Evolutionary conservation across 2,888 invertebrate genomes (phyloP).

Genomic region (Meganola albula): DNA sequence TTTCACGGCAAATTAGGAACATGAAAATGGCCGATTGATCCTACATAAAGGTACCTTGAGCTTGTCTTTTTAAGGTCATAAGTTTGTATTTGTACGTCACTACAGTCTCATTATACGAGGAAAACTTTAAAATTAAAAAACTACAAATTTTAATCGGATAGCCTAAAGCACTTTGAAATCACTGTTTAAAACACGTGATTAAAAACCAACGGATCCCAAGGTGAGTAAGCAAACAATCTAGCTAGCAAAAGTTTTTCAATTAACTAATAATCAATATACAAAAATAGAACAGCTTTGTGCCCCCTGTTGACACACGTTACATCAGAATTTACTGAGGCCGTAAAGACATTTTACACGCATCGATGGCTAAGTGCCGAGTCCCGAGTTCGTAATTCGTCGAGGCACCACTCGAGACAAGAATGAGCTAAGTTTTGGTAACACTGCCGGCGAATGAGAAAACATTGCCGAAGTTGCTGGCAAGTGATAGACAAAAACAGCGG

Average conservation of each 20-base stretch:
- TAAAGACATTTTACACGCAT: conserved; percentile 71
- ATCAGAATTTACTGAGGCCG: conserved; percentile 54
- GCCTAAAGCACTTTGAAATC: too few relatives aligned
- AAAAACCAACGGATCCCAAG: conserved; percentile 40
- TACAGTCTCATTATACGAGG: too few relatives aligned
- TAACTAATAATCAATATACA: conserved; percentile 68
- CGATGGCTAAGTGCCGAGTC: conserved; percentile 61
- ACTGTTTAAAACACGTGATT: too few relatives aligned
- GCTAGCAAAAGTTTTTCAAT: conserved; percentile 60
- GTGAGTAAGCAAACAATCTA: conserved; percentile 33
- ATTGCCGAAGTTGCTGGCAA: conserved; percentile 63
- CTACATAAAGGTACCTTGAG: too few relatives aligned
- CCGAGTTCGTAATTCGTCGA: conserved; percentile 60
- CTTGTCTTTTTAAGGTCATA: too few relatives aligned
- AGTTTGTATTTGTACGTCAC: too few relatives aligned
- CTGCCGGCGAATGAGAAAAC: conserved; percentile 67
- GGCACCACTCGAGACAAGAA: conserved; percentile 61
- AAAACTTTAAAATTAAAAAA: too few relatives aligned
- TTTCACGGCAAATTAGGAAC: too few relatives aligned
- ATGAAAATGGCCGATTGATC: too few relatives aligned
- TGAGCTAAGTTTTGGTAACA: conserved; percentile 65
- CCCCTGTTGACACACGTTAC: conserved; percentile 43
- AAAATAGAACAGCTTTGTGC: conserved; percentile 26
- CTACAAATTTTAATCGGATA: too few relatives aligned
- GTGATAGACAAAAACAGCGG: conserved; percentile 63